Evolutionary conservation across 2,113 vertebrate species (phyloP), one percentile per base, ranked within the genome.

Genomic region (Coturnix japonica): DNA sequence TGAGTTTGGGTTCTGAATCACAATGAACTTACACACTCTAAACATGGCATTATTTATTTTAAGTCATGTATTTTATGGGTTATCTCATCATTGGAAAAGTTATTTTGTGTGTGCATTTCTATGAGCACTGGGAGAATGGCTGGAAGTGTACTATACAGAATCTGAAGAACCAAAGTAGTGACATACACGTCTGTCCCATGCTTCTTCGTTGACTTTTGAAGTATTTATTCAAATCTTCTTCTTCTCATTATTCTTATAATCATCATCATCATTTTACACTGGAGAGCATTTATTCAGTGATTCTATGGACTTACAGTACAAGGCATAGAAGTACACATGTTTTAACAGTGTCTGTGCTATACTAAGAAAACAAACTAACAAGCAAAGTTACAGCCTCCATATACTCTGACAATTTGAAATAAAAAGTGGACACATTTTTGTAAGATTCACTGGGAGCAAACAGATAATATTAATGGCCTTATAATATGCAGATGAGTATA

Each of bases 401-500:
- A 7, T 47, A 53, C 21, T 78, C 47, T 78, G 39, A 31, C 30
- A 30, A 6, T 4, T 53, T 60, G 43, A 47, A 78, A 39, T 61
- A 17, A 51, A 63, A 46, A 51, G 41, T 17, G 16, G 22, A 75
- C 59, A 4, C 0, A 4, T 87, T 82, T 59, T 33, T 66, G 53
- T 81, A 85, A 78, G 22, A 76, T 89, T 91, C 37, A 63, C 46
- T 80, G 63, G 56, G 43, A 91, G 37, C 51, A 94, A 89, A 85
- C 2, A 92, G 75, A 80, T 87, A 92, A 77, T 74, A 83, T 60
- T 77, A 83, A 91, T 71, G 31, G 26, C 4, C 39, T 89, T 67
- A 82, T 77, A 85, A 82, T 56, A 93, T 77, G 22, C 64, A 90
- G 69, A 82, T 95, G 82, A 77, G 63, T 90, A 71, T 41, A 59